Evolutionary conservation across 2,113 vertebrate species (phyloP).

Genomic region (Agelaius phoeniceus): DNA sequence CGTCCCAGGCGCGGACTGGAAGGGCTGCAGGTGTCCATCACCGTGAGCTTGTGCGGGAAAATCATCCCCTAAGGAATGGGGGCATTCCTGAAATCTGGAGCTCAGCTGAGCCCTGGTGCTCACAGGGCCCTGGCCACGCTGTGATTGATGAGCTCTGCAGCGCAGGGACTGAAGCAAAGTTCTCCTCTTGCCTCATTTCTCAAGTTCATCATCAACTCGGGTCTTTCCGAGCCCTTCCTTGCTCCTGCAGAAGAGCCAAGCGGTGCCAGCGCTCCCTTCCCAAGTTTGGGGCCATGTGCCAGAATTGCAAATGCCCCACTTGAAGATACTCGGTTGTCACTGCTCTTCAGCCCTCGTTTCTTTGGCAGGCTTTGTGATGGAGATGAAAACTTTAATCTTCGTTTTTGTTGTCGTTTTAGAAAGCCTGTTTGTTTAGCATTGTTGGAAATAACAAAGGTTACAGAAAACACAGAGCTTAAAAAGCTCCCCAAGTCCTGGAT

Average conservation of each 20-base stretch:
- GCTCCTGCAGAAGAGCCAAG: background rate
- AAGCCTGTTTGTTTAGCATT: background rate
- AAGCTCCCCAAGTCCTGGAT: background rate
- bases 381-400: background rate
- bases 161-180: background rate
- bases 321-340: rapidly evolving
- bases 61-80: rapidly evolving
- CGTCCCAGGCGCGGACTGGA: background rate
- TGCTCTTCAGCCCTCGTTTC: background rate
- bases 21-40: rapidly evolving
- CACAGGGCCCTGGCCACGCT: background rate
- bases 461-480: background rate
- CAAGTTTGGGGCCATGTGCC: background rate
- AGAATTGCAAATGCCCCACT: background rate
- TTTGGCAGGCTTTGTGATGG: background rate
- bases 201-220: background rate
- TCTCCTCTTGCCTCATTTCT: background rate
- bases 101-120: background rate
- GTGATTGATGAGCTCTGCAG: background rate
- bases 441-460: background rate
- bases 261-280: background rate
- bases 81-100: background rate
- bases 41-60: background rate
- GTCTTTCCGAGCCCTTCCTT: background rate
- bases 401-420: background rate